These are phyloP conservation scores for Polyploca ridens DNA, from an alignment of 2,888 invertebrate species.

Conservation along the genomic window DNA sequence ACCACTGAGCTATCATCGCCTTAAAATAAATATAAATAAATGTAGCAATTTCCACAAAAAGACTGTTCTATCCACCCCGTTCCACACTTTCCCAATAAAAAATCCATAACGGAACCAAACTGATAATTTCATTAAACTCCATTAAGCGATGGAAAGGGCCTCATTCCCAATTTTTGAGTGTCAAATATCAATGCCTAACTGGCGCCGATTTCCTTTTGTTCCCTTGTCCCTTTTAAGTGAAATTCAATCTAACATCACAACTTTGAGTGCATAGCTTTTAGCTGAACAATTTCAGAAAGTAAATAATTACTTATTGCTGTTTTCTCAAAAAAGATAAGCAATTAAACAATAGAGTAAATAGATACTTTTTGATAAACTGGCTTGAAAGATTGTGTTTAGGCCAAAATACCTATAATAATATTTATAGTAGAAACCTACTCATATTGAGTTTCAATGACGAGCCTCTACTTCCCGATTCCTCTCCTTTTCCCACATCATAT, in stretches of 20 bases:
- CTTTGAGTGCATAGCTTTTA: background rate
- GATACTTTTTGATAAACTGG: no score
- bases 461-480: no score
- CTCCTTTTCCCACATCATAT: no score
- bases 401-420: no score
- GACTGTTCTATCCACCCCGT: background rate
- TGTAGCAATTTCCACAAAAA: background rate
- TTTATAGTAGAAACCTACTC: no score
- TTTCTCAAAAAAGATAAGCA: no score
- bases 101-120: background rate
- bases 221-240: background rate
- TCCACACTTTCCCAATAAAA: background rate
- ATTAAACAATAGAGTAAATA: no score
- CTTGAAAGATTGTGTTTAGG: no score
- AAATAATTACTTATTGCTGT: no score
- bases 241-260: background rate
- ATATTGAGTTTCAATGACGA: no score
- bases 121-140: slow-evolving; percentile 2
- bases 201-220: background rate
- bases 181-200: slow-evolving; percentile 4
- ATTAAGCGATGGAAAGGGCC: background rate
- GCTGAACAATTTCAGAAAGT: background rate
- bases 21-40: no score
- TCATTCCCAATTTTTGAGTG: slow-evolving; percentile 3
- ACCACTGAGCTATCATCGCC: no score